A percentile compares a stretch with the other conserved stretches of the same genome.
phyloP scores from a whole-genome alignment of 2,888 invertebrate genomes.

The Amblyteles armatorius region DNA sequence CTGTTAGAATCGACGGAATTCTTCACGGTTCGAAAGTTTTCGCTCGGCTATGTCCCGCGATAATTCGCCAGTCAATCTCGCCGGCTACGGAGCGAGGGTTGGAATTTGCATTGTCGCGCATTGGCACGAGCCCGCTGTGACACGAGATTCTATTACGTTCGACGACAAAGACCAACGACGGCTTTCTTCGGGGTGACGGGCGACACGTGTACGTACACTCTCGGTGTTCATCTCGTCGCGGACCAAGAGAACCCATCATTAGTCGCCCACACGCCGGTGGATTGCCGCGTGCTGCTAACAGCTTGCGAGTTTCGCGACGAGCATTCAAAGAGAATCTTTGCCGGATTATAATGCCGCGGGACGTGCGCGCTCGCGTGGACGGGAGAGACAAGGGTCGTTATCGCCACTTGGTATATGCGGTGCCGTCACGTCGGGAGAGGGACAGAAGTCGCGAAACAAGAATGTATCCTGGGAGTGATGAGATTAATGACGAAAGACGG shows the following conservation, averaged over 20 bases:
- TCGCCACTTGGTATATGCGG: conserved; percentile 37
- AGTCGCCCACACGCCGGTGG: conserved; percentile 77
- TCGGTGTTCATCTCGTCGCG: conserved; percentile 67
- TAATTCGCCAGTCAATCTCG: conserved; percentile 43
- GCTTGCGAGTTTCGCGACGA: conserved; percentile 37
- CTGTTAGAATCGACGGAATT: conserved; percentile 23
- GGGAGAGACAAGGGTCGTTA: conserved; percentile 51
- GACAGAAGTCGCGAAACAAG: conserved; percentile 53
- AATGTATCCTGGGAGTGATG: conserved; percentile 50
- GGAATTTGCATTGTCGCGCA: conserved; percentile 68
- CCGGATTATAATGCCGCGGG: conserved; percentile 20
- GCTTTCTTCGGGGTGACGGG: conserved; percentile 68
- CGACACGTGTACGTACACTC: conserved; percentile 71
- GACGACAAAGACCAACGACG: conserved; percentile 60
- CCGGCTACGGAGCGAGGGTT: conserved; percentile 51
- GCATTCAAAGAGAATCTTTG: conserved; percentile 23
- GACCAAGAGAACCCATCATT: conserved; percentile 78
- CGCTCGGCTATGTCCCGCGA: conserved; percentile 35
- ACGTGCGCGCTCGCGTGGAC: conserved; percentile 37
- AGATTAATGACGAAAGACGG: conserved; percentile 63
- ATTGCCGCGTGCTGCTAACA: conserved; percentile 50
- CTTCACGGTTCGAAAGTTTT: conserved; percentile 19
- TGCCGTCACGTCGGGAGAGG: conserved; percentile 28
- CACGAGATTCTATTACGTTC: conserved; percentile 63
- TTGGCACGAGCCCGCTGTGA: conserved; percentile 45